Evolutionary conservation across 2,113 vertebrate species (phyloP).

Genomic region (Petaurus breviceps): DNA sequence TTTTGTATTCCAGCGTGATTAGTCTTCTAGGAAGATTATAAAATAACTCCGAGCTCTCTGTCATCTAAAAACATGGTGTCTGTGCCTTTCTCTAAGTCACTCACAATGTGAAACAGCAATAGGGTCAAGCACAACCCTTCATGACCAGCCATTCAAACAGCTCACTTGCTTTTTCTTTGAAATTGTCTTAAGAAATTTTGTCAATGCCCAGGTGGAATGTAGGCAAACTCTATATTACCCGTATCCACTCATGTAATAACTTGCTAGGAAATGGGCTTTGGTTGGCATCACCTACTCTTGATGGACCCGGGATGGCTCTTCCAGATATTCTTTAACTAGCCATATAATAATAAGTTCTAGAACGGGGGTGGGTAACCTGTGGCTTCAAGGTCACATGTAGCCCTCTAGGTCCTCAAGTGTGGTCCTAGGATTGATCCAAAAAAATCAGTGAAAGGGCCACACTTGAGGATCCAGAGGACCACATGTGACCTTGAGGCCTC

Average conservation of each 20-base stretch:
- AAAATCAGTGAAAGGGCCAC: too few relatives aligned
- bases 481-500: too few relatives aligned
- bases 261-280: background rate
- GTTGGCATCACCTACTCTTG: background rate
- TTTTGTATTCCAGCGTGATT: background rate
- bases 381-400: too few relatives aligned
- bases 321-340: background rate
- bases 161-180: background rate
- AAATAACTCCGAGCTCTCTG: background rate
- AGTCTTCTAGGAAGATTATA: background rate
- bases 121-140: background rate
- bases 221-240: background rate
- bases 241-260: background rate
- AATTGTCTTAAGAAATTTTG: background rate
- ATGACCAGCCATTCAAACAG: background rate
- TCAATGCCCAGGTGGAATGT: background rate
- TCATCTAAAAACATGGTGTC: background rate
- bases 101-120: background rate
- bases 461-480: too few relatives aligned
- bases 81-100: background rate
- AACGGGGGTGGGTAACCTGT: too few relatives aligned
- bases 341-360: background rate
- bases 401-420: too few relatives aligned
- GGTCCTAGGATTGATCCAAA: too few relatives aligned
- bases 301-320: background rate